Conservation (phyloP, 1,140 invertebrate genomes). For the Whitmania pigra region DNA sequence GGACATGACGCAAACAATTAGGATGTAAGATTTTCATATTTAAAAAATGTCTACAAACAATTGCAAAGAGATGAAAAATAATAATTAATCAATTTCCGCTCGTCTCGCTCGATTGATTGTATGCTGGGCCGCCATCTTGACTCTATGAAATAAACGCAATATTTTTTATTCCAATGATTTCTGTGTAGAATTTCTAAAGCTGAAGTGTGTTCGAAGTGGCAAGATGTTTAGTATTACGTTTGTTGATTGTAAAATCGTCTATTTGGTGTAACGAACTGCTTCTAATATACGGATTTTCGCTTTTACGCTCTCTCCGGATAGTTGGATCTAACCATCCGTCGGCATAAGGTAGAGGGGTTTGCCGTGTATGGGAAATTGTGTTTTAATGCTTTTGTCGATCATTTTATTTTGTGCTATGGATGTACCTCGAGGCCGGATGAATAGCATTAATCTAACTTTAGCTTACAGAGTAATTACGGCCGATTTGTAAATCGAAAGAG, state of each 20-base stretch:
- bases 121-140: slow-evolving; percentile 2
- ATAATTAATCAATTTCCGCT: slow-evolving; percentile 15
- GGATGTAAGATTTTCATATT: too few species aligned
- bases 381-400: too few species aligned
- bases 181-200: neutral
- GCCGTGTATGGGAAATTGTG: too few species aligned
- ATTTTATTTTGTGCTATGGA: too few species aligned
- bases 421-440: too few species aligned
- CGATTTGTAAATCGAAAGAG: too few species aligned
- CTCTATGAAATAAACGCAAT: slow-evolving; percentile 11
- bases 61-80: slow-evolving; percentile 12
- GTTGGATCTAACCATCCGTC: too few species aligned
- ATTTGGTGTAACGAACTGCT: neutral
- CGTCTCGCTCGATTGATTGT: slow-evolving; percentile 14
- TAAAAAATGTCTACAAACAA: neutral
- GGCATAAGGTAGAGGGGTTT: too few species aligned
- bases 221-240: neutral
- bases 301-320: neutral
- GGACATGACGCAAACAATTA: too few species aligned
- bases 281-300: neutral
- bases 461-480: too few species aligned
- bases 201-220: neutral
- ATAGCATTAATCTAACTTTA: too few species aligned
- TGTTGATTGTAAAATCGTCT: neutral
- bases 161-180: slow-evolving; percentile 11